Evolutionary conservation across 2,888 invertebrate genomes (phyloP).

Genomic region (Pemphredon lugubris): DNA sequence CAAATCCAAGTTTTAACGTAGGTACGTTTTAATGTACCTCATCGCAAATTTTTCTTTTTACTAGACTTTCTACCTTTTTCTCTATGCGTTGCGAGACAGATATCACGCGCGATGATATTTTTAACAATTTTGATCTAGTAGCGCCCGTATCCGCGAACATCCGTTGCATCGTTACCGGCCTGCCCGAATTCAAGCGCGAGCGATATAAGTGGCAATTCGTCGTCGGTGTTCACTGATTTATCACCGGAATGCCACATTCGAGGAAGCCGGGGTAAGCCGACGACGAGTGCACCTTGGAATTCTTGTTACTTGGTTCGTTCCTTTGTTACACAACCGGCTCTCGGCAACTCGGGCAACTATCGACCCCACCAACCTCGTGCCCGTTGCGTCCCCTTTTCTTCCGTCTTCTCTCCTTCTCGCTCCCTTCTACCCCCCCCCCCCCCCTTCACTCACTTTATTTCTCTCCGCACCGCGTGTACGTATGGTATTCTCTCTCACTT

Average conservation of each 20-base stretch:
- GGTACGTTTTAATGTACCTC: too few species aligned
- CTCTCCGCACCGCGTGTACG: too few species aligned
- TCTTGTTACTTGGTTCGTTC: slow-evolving; percentile 59
- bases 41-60: too few species aligned
- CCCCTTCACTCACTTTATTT: slow-evolving; percentile 14
- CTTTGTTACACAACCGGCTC: slow-evolving; percentile 69
- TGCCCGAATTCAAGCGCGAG: not conserved
- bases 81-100: too few species aligned
- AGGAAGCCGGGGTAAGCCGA: slow-evolving; percentile 38
- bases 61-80: too few species aligned
- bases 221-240: slow-evolving; percentile 18
- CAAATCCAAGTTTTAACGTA: too few species aligned
- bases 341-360: slow-evolving; percentile 68
- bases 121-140: too few species aligned
- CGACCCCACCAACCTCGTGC: slow-evolving; percentile 59
- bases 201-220: not conserved
- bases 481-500: not conserved
- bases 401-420: slow-evolving; percentile 15
- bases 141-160: too few species aligned
- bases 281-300: slow-evolving; percentile 52
- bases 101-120: too few species aligned
- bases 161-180: slow-evolving; percentile 8
- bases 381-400: slow-evolving; percentile 37
- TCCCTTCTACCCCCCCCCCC: not conserved
- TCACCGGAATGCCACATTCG: slow-evolving; percentile 26